Base-by-base conservation (phyloP, 2,888 invertebrate genomes). In the Campopleginae sp. region DNA sequence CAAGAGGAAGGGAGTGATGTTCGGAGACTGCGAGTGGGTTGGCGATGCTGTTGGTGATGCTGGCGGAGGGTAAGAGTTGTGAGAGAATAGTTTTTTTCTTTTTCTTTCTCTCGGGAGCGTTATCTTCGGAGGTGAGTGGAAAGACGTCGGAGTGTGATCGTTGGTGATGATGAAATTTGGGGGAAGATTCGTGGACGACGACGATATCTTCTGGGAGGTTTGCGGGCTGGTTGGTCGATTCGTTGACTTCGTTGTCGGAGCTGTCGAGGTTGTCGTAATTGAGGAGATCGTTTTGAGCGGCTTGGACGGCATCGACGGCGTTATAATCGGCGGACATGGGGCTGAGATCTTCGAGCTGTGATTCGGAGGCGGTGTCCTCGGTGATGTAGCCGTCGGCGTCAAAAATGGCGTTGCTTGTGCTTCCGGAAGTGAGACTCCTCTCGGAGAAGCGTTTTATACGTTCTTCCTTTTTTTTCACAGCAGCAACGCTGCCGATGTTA, bases 31-130 rank as follows among this genome's bases (percentile, higher is more conserved):
- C 94, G 89, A 97, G 95, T 1, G 97, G 96, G 85, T 95, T 95
- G 92, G 95, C 92, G 84, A 95, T 93, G 19, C 93, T 89, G 89
- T 93, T 94, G 0, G 90, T 90, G 6, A 89, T 89, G 5, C 94
- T 93, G 1, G 94, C 93, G 7, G 96, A 95, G 1, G 96, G 96
- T 80, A 97, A 92, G 5, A 97, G 93, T 90, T 96, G 96, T 7
- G 96, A 96, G 8, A 97, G 93, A 87, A 97, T 95, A 38, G 95
- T 96, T 91, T 96, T 96, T 54, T 95, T 95, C 44, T 95, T 96
- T 87, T 96, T 96, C 87, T 94, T 94, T 4, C 79, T 48, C 82
- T 94, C 94, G 17, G 90, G 90, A 14, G 90, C 90, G 14, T 27
- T 27, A 1, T 93, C 92, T 0, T 93, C 93, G 5, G 89, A 84